Percentiles rank a stretch among this genome's conserved stretches.
Conservation (phyloP, 1,140 invertebrate species). For the Hyles vespertilio region DNA sequence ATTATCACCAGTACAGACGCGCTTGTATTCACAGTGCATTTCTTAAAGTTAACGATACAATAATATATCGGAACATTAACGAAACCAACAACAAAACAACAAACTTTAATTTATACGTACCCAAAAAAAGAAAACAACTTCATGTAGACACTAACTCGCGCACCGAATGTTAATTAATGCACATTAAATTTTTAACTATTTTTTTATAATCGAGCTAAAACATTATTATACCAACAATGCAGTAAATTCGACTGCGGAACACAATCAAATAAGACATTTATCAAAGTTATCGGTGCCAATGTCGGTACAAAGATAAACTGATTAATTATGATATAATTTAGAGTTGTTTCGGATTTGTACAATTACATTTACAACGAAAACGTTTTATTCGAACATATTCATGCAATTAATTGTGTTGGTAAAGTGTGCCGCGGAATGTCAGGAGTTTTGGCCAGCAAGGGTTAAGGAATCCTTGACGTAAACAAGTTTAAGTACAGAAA, state of each 20-base stretch:
- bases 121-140: constrained; percentile 16
- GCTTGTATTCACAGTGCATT: background rate
- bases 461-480: background rate
- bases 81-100: too few relatives aligned
- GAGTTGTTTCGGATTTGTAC: background rate
- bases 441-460: too few relatives aligned
- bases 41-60: background rate
- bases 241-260: constrained; percentile 25
- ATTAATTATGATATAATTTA: constrained; percentile 11
- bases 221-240: constrained; percentile 17
- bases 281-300: constrained; percentile 24
- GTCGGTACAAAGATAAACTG: constrained; percentile 16
- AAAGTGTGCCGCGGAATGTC: background rate
- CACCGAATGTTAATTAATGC: background rate
- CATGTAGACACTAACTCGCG: constrained; percentile 12
- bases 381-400: background rate
- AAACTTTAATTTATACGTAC: constrained; percentile 14
- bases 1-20: background rate
- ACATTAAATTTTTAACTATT: background rate
- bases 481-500: too few relatives aligned
- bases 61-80: too few relatives aligned
- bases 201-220: constrained; percentile 6
- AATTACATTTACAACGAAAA: background rate
- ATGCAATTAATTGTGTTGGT: background rate
- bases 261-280: constrained; percentile 22